Conservation (phyloP, 2,888 invertebrate genomes). For the Adelognathus sp. region DNA sequence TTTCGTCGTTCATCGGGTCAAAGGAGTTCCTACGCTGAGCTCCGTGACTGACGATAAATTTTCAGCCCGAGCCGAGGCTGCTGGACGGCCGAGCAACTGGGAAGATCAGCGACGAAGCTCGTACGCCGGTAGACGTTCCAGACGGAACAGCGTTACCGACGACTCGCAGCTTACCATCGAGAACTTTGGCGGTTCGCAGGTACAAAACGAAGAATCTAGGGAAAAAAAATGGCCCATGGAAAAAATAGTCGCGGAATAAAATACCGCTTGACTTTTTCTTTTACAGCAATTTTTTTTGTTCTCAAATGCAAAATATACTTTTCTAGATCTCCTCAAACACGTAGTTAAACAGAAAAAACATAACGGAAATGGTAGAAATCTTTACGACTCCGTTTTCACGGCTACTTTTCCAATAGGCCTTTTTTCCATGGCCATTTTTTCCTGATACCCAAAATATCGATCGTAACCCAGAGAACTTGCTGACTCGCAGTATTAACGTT, state of each 20-base stretch:
- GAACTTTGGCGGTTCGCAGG: slow-evolving; percentile 95
- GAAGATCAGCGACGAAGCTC: slow-evolving; percentile 87
- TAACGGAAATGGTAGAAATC: too few species aligned
- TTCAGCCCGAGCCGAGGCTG: slow-evolving; percentile 83
- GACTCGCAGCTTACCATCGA: slow-evolving; percentile 95
- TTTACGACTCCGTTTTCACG: too few species aligned
- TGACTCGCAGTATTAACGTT: too few species aligned
- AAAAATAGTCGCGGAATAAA: too few species aligned
- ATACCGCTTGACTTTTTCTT: too few species aligned
- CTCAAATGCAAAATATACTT: too few species aligned
- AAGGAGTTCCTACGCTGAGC: slow-evolving; percentile 90
- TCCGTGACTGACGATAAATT: slow-evolving; percentile 87
- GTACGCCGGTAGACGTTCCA: slow-evolving; percentile 92
- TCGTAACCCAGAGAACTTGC: too few species aligned
- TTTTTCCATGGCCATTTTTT: too few species aligned
- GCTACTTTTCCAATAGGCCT: too few species aligned
- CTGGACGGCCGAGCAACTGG: slow-evolving; percentile 94
- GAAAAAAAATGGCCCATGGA: not conserved
- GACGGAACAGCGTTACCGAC: slow-evolving; percentile 92
- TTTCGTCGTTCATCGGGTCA: slow-evolving; percentile 91
- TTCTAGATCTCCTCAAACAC: too few species aligned
- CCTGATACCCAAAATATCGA: too few species aligned
- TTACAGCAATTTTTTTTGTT: slow-evolving; percentile 33
- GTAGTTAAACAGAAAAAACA: too few species aligned
- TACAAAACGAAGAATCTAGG: slow-evolving; percentile 51